Evolutionary conservation across 2,797 vertebrate genomes (phyloP).

Genomic region (Garrulus glandarius): DNA sequence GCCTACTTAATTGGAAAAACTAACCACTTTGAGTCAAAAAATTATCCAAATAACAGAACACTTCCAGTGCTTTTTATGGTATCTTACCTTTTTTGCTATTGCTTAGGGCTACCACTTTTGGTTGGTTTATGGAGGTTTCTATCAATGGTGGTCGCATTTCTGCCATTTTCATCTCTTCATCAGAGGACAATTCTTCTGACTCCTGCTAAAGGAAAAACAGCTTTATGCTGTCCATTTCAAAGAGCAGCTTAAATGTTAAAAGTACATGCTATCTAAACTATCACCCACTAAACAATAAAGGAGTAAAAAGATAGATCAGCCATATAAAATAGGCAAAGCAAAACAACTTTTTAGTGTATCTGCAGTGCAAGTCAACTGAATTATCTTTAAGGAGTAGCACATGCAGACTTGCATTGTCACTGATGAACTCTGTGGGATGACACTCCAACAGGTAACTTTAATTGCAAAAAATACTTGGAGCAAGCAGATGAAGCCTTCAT

Average conservation of each 20-base stretch:
- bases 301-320: background rate
- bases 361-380: background rate
- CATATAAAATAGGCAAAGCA: background rate
- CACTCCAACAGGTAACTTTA: background rate
- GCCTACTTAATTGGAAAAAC: background rate
- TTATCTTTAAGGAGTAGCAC: background rate
- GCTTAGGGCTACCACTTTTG: constrained; percentile 94
- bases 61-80: background rate
- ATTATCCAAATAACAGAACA: background rate
- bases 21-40: background rate
- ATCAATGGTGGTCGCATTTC: constrained; percentile 96
- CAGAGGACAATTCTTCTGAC: constrained; percentile 95
- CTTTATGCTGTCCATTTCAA: background rate
- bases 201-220: constrained; percentile 75
- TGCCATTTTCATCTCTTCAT: constrained; percentile 97
- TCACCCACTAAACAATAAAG: background rate
- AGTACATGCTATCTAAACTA: background rate
- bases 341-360: background rate
- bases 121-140: constrained; percentile 95
- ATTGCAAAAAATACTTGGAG: background rate
- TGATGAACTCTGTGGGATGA: background rate
- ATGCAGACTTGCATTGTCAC: background rate
- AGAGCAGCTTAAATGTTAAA: background rate
- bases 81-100: constrained; percentile 93
- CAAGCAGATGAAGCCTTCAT: background rate